These are phyloP conservation scores for Drosophila pullipes DNA, from an alignment of 2,888 invertebrate species.

Conservation along the genomic window DNA sequence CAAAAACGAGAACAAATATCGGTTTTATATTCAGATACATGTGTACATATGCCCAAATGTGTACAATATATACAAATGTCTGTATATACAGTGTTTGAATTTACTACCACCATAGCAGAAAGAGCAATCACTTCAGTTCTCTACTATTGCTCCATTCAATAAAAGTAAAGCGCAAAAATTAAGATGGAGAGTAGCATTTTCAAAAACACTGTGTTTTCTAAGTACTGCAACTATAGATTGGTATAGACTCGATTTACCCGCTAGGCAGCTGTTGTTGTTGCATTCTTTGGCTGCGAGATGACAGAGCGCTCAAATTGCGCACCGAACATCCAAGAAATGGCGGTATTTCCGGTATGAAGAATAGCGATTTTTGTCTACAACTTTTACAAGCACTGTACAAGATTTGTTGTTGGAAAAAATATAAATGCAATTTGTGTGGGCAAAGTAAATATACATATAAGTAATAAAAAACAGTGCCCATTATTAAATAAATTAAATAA, in stretches of 20 bases:
- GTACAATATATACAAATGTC: neutral
- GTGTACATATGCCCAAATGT: neutral
- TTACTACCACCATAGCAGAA: neutral
- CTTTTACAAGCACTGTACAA: conserved; percentile 84
- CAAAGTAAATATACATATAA: neutral
- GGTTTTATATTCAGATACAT: conserved; percentile 5
- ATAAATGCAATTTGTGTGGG: conserved; percentile 1
- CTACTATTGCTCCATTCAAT: neutral
- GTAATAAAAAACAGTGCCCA: conserved; percentile 9
- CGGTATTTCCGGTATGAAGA: conserved; percentile 84
- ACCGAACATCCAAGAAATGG: conserved; percentile 85
- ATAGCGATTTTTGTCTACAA: conserved; percentile 84
- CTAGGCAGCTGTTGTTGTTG: conserved; percentile 79
- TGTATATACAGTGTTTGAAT: neutral
- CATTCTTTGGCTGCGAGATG: conserved; percentile 79
- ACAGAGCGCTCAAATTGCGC: conserved; percentile 83
- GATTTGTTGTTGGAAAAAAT: conserved; percentile 5
- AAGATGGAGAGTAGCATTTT: neutral
- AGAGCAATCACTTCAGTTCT: neutral
- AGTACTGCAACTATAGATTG: conserved; percentile 27
- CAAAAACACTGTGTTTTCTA: neutral
- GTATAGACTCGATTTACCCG: conserved; percentile 81
- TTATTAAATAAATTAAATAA: conserved; percentile 9
- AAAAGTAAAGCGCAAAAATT: neutral
- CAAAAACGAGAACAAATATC: conserved; percentile 27